Percentiles rank a stretch among this genome's conserved stretches.
Conservation (phyloP, 2,113 vertebrate species). For the Pomatostomus ruficeps region DNA sequence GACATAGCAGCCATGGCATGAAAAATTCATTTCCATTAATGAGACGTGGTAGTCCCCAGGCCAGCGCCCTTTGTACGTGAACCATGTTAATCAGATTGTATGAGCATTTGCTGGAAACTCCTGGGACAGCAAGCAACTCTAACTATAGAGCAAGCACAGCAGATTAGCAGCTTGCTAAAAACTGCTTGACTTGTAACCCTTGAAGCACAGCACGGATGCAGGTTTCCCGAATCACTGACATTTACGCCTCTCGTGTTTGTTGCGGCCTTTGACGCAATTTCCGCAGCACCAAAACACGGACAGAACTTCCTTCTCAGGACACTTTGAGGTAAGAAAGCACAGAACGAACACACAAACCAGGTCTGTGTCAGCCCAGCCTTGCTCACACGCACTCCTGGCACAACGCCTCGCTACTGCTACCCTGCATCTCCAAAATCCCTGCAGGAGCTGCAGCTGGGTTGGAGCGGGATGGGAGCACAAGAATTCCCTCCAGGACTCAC, state of each 20-base stretch:
- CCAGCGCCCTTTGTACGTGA: conserved; percentile 60
- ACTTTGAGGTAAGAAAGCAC: neutral
- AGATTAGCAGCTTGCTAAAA: conserved; percentile 65
- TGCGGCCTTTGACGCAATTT: neutral
- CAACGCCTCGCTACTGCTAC: neutral
- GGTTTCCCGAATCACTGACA: neutral
- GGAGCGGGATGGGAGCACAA: neutral
- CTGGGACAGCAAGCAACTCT: conserved; percentile 49
- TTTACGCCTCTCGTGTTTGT: neutral
- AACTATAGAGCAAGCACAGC: conserved; percentile 56
- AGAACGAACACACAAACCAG: neutral
- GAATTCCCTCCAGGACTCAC: neutral
- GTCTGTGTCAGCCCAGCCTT: neutral
- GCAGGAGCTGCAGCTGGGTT: neutral
- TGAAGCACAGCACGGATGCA: conserved; percentile 26
- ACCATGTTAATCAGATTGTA: conserved; percentile 72
- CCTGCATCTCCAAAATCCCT: neutral
- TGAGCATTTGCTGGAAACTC: conserved; percentile 63
- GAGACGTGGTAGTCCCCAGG: conserved; percentile 59
- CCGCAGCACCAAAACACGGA: fast-evolving
- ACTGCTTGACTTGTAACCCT: conserved; percentile 70
- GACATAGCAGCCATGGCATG: conserved; percentile 27
- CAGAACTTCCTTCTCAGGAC: neutral
- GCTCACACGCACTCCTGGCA: neutral
- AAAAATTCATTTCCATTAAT: conserved; percentile 72